A percentile compares a stretch with the other conserved stretches of the same genome.
Evolutionary conservation across 2,113 vertebrate species (phyloP).

Genomic region (Dasyprocta punctata): DNA sequence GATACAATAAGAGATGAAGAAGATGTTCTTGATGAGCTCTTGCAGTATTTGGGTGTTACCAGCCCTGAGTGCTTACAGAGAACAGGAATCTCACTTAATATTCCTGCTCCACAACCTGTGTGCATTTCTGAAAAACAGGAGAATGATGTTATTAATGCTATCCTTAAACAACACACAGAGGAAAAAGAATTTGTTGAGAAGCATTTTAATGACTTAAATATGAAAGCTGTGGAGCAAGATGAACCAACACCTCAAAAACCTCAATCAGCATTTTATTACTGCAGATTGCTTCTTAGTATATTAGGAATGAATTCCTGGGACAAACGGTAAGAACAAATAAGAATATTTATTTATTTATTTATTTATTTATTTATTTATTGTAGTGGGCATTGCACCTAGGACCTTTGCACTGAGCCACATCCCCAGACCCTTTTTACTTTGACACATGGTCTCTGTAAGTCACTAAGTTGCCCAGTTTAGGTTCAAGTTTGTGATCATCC

Average conservation of each 20-base stretch:
- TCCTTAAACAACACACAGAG: conserved; percentile 96
- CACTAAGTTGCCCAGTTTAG: background rate
- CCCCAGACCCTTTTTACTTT: background rate
- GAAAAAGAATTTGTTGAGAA: conserved; percentile 95
- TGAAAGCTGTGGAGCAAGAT: conserved; percentile 93
- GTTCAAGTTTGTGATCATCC: background rate
- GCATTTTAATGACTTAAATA: conserved; percentile 94
- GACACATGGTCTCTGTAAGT: background rate
- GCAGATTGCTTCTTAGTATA: conserved; percentile 97
- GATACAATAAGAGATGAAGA: conserved; percentile 95
- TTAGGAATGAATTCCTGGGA: conserved; percentile 99
- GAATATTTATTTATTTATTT: background rate
- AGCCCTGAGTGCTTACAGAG: conserved; percentile 98
- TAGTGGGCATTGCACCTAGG: background rate
- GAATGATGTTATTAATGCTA: conserved; percentile 98
- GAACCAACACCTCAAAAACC: conserved; percentile 93
- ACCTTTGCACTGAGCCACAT: background rate
- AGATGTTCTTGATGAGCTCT: conserved; percentile 96
- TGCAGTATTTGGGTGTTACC: conserved; percentile 96
- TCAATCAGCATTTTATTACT: conserved; percentile 98
- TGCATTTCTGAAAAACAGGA: conserved; percentile 99
- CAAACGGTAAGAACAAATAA: conserved; percentile 92
- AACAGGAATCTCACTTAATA: conserved; percentile 95
- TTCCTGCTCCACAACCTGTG: conserved; percentile 94
- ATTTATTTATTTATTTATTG: background rate